phyloP scores from a whole-genome alignment of 2,888 invertebrate species.

The Galerucella nymphaeae region DNA sequence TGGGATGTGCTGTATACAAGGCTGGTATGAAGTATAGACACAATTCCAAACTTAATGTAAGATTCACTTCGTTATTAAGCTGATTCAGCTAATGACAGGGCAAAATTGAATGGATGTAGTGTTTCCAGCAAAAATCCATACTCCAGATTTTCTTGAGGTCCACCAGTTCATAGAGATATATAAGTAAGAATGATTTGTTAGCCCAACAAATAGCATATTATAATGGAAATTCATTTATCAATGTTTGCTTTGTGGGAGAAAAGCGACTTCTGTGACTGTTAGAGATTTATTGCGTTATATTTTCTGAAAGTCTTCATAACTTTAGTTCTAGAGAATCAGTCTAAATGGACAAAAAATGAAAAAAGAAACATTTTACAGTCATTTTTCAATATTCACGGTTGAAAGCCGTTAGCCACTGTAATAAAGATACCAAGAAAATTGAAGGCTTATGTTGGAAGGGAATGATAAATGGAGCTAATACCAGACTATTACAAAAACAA shows the following conservation, averaged over 20 bases:
- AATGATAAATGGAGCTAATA: background rate
- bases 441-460: background rate
- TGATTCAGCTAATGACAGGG: too few relatives aligned
- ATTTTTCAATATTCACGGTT: background rate
- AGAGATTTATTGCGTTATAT: slow-evolving; percentile 15
- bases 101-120: too few relatives aligned
- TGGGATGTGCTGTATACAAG: too few relatives aligned
- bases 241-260: background rate
- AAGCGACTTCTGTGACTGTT: slow-evolving; percentile 11
- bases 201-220: slow-evolving; percentile 5
- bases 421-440: background rate
- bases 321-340: background rate
- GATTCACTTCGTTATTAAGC: too few relatives aligned
- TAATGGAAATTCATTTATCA: slow-evolving; percentile 10
- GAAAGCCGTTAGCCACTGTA: background rate
- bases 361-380: background rate
- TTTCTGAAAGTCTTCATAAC: slow-evolving; percentile 7
- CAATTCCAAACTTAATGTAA: background rate
- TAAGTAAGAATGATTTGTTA: background rate
- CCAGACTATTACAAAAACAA: too few relatives aligned
- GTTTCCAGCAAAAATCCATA: too few relatives aligned
- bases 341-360: background rate
- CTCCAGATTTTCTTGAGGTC: too few relatives aligned
- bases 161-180: too few relatives aligned
- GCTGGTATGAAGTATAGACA: background rate